Conservation (phyloP, 2,113 vertebrate genomes). For the Condylura cristata region DNA sequence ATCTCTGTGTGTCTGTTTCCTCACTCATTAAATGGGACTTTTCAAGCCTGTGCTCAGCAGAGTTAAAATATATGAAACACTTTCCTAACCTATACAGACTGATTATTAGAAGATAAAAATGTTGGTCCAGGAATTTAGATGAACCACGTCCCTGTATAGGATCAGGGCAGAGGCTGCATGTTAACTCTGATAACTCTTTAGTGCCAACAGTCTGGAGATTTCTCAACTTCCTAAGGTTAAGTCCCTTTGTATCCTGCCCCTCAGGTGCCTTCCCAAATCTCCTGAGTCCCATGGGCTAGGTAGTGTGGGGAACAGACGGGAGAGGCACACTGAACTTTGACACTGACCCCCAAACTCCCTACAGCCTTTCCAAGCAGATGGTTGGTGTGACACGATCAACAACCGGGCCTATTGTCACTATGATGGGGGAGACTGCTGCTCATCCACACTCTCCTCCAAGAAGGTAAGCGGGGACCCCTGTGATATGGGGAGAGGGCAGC, state of each 20-base stretch:
- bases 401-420: slow-evolving; percentile 98
- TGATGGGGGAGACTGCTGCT: slow-evolving; percentile 98
- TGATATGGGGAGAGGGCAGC: accelerated
- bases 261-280: neutral
- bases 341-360: neutral
- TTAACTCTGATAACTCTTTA: neutral
- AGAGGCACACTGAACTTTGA: neutral
- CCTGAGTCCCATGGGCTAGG: neutral
- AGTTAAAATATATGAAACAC: neutral
- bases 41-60: neutral
- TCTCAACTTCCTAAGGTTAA: neutral
- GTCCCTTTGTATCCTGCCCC: neutral
- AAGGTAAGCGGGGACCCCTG: slow-evolving; percentile 88
- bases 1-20: neutral
- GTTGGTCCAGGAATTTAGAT: neutral
- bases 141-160: neutral
- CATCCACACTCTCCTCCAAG: slow-evolving; percentile 95
- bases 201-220: neutral
- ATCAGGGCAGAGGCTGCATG: neutral
- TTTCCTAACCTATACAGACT: neutral
- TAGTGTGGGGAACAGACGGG: neutral
- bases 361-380: slow-evolving; percentile 96
- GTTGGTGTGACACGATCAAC: slow-evolving; percentile 99
- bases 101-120: neutral
- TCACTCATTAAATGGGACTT: neutral